These are phyloP conservation scores for Gambusia yucatana DNA, from an alignment of 2,797 vertebrate genomes.

Conservation along the genomic window DNA sequence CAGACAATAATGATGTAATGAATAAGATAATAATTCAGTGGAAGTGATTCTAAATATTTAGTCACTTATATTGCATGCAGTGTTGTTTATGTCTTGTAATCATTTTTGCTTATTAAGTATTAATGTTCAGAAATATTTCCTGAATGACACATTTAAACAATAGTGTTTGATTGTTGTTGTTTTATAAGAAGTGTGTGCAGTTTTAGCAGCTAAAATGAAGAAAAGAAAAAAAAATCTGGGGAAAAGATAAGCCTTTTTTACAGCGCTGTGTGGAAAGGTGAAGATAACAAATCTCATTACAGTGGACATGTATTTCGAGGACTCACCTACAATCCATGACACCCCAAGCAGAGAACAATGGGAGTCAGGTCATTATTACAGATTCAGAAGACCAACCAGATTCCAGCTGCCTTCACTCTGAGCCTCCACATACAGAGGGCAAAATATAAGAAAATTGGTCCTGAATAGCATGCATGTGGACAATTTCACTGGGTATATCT, in stretches of 20 bases:
- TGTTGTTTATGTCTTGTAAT: constrained; percentile 13
- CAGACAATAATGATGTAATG: constrained; percentile 9
- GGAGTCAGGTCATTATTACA: constrained; percentile 52
- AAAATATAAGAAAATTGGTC: constrained; percentile 15
- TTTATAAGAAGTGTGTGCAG: constrained; percentile 16
- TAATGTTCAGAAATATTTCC: constrained; percentile 2
- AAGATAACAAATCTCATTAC: constrained; percentile 8
- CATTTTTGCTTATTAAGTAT: constrained; percentile 3
- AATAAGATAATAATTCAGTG: constrained; percentile 9
- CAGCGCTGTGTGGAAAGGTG: constrained; percentile 10
- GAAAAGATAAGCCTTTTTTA: background rate
- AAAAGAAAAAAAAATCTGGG: background rate
- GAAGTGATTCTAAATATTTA: constrained; percentile 10
- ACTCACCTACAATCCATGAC: constrained; percentile 20
- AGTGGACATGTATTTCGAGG: constrained; percentile 9
- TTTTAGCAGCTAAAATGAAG: constrained; percentile 9
- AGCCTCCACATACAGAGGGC: constrained; percentile 19
- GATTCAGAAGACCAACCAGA: constrained; percentile 26
- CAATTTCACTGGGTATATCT: constrained; percentile 2
- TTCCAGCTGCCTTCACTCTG: constrained; percentile 22
- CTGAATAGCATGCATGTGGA: background rate
- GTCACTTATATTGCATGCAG: constrained; percentile 10
- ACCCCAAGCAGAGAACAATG: constrained; percentile 46
- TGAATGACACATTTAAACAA: constrained; percentile 18
- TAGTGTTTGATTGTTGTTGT: background rate